phyloP scores from a whole-genome alignment of 1,140 invertebrate species.

The Musca domestica region DNA sequence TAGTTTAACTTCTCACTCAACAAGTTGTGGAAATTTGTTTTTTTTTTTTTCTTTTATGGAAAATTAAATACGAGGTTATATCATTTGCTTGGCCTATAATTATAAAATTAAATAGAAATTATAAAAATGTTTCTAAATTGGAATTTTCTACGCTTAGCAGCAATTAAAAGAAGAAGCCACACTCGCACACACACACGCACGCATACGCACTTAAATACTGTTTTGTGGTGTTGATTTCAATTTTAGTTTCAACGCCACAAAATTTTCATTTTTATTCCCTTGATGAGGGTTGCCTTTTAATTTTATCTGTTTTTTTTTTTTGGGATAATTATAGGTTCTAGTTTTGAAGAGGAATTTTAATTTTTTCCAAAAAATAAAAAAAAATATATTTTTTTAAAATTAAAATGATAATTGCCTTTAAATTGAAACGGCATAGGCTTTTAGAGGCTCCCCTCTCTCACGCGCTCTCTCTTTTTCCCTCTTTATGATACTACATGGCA shows the following conservation, averaged over 20 bases:
- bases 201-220: not conserved
- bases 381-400: not conserved
- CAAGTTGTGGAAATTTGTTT: too few species aligned
- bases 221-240: not conserved
- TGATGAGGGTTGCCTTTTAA: conserved; percentile 7
- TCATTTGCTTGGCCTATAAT: not conserved
- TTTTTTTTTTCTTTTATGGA: too few species aligned
- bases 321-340: conserved; percentile 7
- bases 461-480: too few species aligned
- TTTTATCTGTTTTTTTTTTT: not conserved
- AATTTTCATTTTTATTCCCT: not conserved
- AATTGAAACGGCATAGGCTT: not conserved
- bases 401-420: not conserved
- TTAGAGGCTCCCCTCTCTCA: too few species aligned
- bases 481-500: too few species aligned
- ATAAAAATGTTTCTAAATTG: conserved; percentile 3
- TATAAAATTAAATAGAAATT: conserved; percentile 4
- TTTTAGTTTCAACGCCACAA: not conserved
- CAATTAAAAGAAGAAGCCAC: too few species aligned
- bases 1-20: too few species aligned
- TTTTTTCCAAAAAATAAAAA: not conserved
- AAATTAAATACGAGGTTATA: not conserved
- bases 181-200: not conserved
- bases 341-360: not conserved
- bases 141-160: conserved; percentile 4